Evolutionary conservation across 2,113 vertebrate species (phyloP).

Genomic region (Addax nasomaculatus): DNA sequence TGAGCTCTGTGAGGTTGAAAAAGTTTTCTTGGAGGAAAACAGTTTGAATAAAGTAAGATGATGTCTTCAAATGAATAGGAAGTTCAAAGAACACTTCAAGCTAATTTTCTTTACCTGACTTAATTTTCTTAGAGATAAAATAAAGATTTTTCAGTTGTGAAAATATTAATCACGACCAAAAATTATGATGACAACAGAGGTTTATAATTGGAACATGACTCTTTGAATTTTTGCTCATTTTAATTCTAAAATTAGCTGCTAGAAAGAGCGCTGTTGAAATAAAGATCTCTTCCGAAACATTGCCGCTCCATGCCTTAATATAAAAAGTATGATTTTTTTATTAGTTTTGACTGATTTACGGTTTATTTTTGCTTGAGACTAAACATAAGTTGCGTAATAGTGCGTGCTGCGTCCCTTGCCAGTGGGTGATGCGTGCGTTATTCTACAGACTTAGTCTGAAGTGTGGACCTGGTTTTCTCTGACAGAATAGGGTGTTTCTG

Average conservation of each 20-base stretch:
- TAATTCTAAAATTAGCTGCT: constrained; percentile 43
- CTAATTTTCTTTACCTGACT: constrained; percentile 25
- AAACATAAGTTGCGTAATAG: constrained; percentile 59
- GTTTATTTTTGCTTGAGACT: constrained; percentile 74
- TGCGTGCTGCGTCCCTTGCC: constrained; percentile 34
- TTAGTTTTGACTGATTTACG: constrained; percentile 65
- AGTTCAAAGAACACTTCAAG: not conserved
- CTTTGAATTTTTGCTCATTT: constrained; percentile 4
- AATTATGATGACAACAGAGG: not conserved
- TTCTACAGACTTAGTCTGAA: constrained; percentile 18
- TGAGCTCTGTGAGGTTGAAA: not conserved
- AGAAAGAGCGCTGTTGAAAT: not conserved
- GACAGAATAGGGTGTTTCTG: constrained; percentile 51
- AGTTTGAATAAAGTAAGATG: not conserved
- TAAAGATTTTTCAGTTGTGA: not conserved
- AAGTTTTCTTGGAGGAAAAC: not conserved
- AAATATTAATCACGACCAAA: not conserved
- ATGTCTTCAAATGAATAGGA: not conserved
- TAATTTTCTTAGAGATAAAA: constrained; percentile 26
- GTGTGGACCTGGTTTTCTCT: constrained; percentile 62
- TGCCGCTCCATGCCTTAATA: constrained; percentile 34
- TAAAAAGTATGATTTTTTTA: constrained; percentile 68
- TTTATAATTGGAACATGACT: not conserved
- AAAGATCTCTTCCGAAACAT: constrained; percentile 49
- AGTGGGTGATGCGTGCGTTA: constrained; percentile 27